phyloP scores from a whole-genome alignment of 2,797 vertebrate genomes.

The Argyrosomus regius region DNA sequence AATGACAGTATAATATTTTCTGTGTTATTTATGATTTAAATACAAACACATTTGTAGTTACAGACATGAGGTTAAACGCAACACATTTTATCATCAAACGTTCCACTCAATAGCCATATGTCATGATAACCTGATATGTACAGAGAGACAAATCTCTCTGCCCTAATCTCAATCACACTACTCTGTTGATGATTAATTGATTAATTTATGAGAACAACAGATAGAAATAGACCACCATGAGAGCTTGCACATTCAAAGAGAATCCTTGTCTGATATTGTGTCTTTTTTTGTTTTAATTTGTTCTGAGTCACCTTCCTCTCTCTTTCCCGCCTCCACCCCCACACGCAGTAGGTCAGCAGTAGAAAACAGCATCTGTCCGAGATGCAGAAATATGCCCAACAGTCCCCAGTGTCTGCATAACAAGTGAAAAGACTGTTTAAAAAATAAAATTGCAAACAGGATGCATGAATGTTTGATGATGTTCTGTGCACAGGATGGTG shows the following conservation, averaged over 20 bases:
- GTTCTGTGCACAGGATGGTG: constrained; percentile 3
- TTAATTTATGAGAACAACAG: constrained; percentile 49
- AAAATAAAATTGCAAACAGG: constrained; percentile 34
- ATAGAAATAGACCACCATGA: constrained; percentile 23
- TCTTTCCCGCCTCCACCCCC: constrained; percentile 40
- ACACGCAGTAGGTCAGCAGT: constrained; percentile 37
- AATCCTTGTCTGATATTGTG: constrained; percentile 10
- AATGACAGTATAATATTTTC: background rate
- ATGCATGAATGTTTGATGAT: constrained; percentile 48
- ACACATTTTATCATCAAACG: constrained; percentile 26
- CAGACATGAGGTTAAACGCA: background rate
- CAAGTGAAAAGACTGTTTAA: constrained; percentile 40
- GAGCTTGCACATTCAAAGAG: background rate
- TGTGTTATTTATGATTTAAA: background rate
- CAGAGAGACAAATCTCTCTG: too few species aligned
- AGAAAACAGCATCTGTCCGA: constrained; percentile 53
- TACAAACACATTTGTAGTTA: background rate
- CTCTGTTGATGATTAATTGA: constrained; percentile 49
- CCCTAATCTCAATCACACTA: constrained; percentile 22
- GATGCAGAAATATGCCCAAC: constrained; percentile 55
- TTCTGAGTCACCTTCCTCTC: constrained; percentile 51
- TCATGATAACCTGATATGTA: constrained; percentile 29
- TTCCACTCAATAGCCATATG: constrained; percentile 22
- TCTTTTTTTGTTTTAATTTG: constrained; percentile 4
- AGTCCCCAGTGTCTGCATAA: constrained; percentile 35